Conservation (phyloP, 2,113 vertebrate species). For the Hydropotes inermis region DNA sequence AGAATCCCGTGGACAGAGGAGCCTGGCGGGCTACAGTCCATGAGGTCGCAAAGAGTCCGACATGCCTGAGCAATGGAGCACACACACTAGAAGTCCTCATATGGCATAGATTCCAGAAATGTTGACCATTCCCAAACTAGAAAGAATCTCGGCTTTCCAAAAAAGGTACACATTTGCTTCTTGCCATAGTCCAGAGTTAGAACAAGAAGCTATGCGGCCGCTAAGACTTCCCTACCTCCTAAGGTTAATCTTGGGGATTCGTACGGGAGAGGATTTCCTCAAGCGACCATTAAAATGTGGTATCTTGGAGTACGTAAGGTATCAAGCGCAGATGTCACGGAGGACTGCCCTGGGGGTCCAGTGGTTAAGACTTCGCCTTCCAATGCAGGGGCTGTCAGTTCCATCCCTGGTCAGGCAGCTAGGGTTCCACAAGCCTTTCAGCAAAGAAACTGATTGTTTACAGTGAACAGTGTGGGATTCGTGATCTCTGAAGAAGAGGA, state of each 20-base stretch:
- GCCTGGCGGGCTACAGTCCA: not conserved
- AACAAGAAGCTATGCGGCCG: no score
- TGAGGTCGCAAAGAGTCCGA: not conserved
- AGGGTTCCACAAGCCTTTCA: not conserved
- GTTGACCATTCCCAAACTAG: not conserved
- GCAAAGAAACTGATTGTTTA: not conserved
- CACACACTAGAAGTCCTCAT: not conserved
- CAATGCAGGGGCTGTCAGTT: not conserved
- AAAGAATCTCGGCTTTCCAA: not conserved
- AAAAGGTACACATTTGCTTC: not conserved
- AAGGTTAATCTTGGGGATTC: not conserved
- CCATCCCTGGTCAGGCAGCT: not conserved
- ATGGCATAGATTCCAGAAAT: not conserved
- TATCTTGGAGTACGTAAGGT: not conserved
- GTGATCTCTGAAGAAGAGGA: not conserved
- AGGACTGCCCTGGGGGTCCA: not conserved
- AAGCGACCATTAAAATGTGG: not conserved
- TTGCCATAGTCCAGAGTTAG: not conserved
- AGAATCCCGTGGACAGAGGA: not conserved
- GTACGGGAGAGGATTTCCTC: not conserved
- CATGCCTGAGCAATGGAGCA: accelerated
- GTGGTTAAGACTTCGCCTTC: not conserved
- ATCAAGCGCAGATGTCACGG: not conserved
- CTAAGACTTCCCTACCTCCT: not conserved
- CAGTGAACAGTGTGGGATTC: accelerated